phyloP scores from a whole-genome alignment of 1,140 invertebrate genomes.

The Apolygus lucorum region DNA sequence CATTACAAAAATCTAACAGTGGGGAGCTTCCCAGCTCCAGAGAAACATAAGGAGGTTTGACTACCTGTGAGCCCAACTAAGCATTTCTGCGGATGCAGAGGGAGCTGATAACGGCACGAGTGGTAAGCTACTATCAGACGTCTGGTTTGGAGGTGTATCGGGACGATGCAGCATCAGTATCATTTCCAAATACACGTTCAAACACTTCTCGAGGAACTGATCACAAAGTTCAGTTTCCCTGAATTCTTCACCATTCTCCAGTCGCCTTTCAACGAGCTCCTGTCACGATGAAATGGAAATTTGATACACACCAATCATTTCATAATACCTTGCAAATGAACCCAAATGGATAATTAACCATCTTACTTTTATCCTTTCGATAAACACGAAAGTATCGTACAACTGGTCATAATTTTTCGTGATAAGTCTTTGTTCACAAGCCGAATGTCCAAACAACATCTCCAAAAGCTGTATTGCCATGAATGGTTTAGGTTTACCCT shows the following conservation, averaged over 20 bases:
- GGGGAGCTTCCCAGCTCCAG: no score
- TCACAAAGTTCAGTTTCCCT: neutral
- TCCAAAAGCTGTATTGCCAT: slow-evolving; percentile 22
- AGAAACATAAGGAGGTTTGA: no score
- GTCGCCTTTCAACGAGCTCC: slow-evolving; percentile 8
- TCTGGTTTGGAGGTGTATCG: slow-evolving; percentile 3
- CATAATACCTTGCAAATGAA: neutral
- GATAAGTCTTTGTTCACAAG: slow-evolving; percentile 21
- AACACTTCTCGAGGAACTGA: neutral
- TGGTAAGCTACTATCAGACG: no score
- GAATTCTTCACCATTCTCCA: neutral
- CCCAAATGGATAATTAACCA: neutral
- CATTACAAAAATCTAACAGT: no score
- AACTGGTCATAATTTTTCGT: slow-evolving; percentile 23
- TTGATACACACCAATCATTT: neutral
- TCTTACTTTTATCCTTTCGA: slow-evolving; percentile 27
- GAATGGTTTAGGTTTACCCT: slow-evolving; percentile 25
- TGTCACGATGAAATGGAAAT: no score
- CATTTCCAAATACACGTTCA: neutral
- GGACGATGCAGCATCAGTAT: slow-evolving; percentile 16
- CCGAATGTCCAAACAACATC: slow-evolving; percentile 22
- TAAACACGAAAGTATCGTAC: slow-evolving; percentile 21
- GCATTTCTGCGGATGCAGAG: neutral
- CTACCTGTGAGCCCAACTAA: slow-evolving; percentile 11
- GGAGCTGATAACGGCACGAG: slow-evolving; percentile 1